phyloP scores from a whole-genome alignment of 2,113 vertebrate genomes.

The Paralichthys olivaceus region DNA sequence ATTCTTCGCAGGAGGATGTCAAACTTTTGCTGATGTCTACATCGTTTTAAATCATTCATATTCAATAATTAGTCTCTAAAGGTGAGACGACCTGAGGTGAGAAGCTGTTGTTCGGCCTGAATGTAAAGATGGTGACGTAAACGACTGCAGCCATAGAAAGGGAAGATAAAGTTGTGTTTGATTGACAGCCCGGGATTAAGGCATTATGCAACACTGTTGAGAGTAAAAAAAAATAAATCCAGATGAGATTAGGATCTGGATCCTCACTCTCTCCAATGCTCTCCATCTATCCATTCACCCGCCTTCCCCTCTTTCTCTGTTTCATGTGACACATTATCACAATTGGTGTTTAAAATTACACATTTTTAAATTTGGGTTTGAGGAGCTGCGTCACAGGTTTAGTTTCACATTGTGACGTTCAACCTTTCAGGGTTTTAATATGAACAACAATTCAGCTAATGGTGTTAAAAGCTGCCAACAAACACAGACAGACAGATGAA shows the following conservation, averaged over 20 bases:
- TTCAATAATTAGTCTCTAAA: slow-evolving; percentile 26
- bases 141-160: slow-evolving; percentile 23
- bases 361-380: background rate
- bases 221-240: slow-evolving; percentile 73
- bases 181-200: slow-evolving; percentile 73
- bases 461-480: slow-evolving; percentile 2
- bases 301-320: slow-evolving; percentile 12
- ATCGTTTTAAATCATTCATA: slow-evolving; percentile 5
- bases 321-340: slow-evolving; percentile 25
- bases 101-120: slow-evolving; percentile 23
- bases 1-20: background rate
- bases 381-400: background rate
- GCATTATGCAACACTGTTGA: slow-evolving; percentile 74
- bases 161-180: slow-evolving; percentile 60
- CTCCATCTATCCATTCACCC: slow-evolving; percentile 55
- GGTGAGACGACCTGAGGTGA: slow-evolving; percentile 1
- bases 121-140: slow-evolving; percentile 20
- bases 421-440: slow-evolving; percentile 5
- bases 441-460: slow-evolving; percentile 17
- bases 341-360: slow-evolving; percentile 7
- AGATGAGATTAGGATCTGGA: slow-evolving; percentile 78
- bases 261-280: slow-evolving; percentile 46
- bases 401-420: slow-evolving; percentile 11
- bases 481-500: slow-evolving; percentile 22
- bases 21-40: background rate